A percentile compares a stretch with the other conserved stretches of the same genome.
These are phyloP conservation scores for Rhinichthys osculus DNA, from an alignment of 2,797 vertebrate genomes.

Conservation along the genomic window DNA sequence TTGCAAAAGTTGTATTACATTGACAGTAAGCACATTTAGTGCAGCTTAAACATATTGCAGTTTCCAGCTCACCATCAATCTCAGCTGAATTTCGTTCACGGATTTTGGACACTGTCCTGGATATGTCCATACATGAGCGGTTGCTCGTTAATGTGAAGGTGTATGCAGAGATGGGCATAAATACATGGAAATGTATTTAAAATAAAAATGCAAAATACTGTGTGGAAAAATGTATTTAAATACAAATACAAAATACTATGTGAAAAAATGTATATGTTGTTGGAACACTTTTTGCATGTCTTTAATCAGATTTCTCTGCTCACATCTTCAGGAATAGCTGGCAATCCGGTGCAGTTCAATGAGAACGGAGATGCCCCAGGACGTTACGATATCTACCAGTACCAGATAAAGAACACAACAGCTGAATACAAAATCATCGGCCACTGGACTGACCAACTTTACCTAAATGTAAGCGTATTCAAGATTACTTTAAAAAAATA, in stretches of 20 bases:
- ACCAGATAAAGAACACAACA: slow-evolving; percentile 90
- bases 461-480: slow-evolving; percentile 84
- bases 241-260: too few species aligned
- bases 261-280: background rate
- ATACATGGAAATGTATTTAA: too few species aligned
- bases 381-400: slow-evolving; percentile 98
- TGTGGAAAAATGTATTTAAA: too few species aligned
- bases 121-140: background rate
- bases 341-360: slow-evolving; percentile 96
- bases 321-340: slow-evolving; percentile 86
- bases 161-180: background rate
- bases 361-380: slow-evolving; percentile 96
- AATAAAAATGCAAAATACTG: too few species aligned
- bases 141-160: slow-evolving; percentile 25
- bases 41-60: background rate
- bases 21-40: background rate
- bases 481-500: background rate
- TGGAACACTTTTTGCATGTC: slow-evolving; percentile 17
- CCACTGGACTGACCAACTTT: slow-evolving; percentile 92
- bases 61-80: slow-evolving; percentile 32
- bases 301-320: slow-evolving; percentile 32
- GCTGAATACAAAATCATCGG: slow-evolving; percentile 95
- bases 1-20: slow-evolving; percentile 3
- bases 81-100: background rate
- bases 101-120: slow-evolving; percentile 8